Evolutionary conservation across 2,113 vertebrate species (phyloP).

Genomic region (Rutilus rutilus): DNA sequence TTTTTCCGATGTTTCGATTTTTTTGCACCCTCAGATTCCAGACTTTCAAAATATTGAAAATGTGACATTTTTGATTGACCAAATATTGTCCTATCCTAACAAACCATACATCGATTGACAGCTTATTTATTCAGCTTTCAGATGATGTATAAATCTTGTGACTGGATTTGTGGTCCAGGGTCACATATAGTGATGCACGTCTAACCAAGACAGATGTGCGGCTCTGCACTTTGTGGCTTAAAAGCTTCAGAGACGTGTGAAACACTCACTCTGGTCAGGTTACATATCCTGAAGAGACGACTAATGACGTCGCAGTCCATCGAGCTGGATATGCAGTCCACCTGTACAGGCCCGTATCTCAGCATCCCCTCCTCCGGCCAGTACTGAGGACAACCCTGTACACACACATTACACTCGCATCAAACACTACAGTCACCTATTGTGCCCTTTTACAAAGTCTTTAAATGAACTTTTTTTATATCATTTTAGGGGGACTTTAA

Average conservation of each 20-base stretch:
- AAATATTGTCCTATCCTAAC: too few relatives aligned
- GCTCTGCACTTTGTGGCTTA: background rate
- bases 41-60: too few relatives aligned
- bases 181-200: background rate
- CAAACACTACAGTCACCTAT: background rate
- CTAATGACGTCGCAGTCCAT: slow-evolving; percentile 98
- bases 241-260: background rate
- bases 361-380: slow-evolving; percentile 97
- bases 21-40: too few relatives aligned
- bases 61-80: too few relatives aligned
- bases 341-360: slow-evolving; percentile 94
- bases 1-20: too few relatives aligned
- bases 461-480: too few relatives aligned
- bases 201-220: background rate
- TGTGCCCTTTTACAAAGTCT: too few relatives aligned
- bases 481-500: too few relatives aligned
- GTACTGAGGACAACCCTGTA: slow-evolving; percentile 95
- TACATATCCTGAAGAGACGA: slow-evolving; percentile 98
- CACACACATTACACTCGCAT: slow-evolving; percentile 38
- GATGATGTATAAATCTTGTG: too few relatives aligned
- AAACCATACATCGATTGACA: too few relatives aligned
- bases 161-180: too few relatives aligned
- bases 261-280: slow-evolving; percentile 90
- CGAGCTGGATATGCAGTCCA: slow-evolving; percentile 96
- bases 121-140: too few relatives aligned